Evolutionary conservation across 2,888 invertebrate genomes (phyloP), one percentile per base, ranked within the genome.

Genomic region (Parasteatoda lunata): DNA sequence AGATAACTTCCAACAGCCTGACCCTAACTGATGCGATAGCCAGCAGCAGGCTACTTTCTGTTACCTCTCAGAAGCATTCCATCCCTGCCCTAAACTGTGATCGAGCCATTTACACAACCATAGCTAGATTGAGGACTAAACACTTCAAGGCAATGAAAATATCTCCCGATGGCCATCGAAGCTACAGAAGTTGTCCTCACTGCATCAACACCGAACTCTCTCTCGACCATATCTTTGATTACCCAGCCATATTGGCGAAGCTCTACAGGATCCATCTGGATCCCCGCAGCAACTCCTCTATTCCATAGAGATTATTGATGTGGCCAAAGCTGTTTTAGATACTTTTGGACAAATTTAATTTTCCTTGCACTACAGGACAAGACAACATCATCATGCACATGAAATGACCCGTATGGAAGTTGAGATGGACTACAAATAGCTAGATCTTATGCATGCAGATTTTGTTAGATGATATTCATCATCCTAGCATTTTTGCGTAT

Each of bases 1-100:
- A 52, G 52, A 52, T 52, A 52, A 52, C 52, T 66, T n/a, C 66
- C 66, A 66, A 66, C 13, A 66, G n/a, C 66, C 66, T 66, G 66
- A 66, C 66, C 66, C 15, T 7, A 5, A 13, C 66, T 66, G 66
- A 9, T 66, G 66, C 52, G 9, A 52, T 52, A 52, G 52, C 52
- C 52, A 52, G 52, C 5, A 52, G 52, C 5, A 52, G 52, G 6
- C 15, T 7, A 66, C 15, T n/a, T 15, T 5, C 7, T 66, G n/a
- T 5, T n/a, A 5, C 13, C n/a, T 15, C n/a, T 11, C 13, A 66
- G 66, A 66, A 15, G 6, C 66, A n/a, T 13, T 15, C 66, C n/a
- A n/a, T n/a, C n/a, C n/a, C n/a, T n/a, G n/a, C n/a, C n/a, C n/a
- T n/a, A n/a, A n/a, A n/a, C n/a, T n/a, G 66, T 66, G n/a, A 66